A percentile compares a stretch with the other conserved stretches of the same genome.
Conservation (phyloP, 2,888 invertebrate species). For the Callosobruchus maculatus region DNA sequence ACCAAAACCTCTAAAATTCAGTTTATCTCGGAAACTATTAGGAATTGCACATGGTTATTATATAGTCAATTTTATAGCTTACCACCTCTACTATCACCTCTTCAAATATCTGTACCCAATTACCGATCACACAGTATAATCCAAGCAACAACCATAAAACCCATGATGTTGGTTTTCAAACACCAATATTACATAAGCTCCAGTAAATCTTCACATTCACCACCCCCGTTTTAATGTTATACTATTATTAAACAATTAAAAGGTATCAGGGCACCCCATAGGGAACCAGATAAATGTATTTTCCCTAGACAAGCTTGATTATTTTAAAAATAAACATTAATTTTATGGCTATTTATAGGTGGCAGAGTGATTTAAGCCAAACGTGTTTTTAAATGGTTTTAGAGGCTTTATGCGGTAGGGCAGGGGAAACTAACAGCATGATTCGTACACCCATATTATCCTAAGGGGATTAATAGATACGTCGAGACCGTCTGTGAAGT, state of each 20-base stretch:
- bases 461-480: not conserved
- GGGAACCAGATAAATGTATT: not conserved
- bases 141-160: too few relatives aligned
- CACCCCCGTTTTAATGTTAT: not conserved
- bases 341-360: not conserved
- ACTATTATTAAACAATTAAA: not conserved
- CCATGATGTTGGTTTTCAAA: too few relatives aligned
- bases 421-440: not conserved
- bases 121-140: too few relatives aligned
- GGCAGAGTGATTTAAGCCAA: not conserved
- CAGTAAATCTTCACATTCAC: not conserved
- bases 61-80: too few relatives aligned
- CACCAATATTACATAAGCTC: not conserved
- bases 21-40: too few relatives aligned
- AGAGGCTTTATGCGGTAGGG: not conserved
- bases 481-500: not conserved
- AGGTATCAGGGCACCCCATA: not conserved
- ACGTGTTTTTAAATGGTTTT: not conserved
- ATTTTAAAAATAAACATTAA: not conserved
- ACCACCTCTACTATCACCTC: too few relatives aligned
- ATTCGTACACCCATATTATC: not conserved
- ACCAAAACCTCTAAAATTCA: too few relatives aligned
- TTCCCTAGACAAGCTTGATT: not conserved
- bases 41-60: too few relatives aligned
- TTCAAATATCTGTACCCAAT: too few relatives aligned